A percentile compares a stretch with the other conserved stretches of the same genome.
These are phyloP conservation scores for Chitala chitala DNA, from an alignment of 2,113 vertebrate genomes.

Conservation along the genomic window DNA sequence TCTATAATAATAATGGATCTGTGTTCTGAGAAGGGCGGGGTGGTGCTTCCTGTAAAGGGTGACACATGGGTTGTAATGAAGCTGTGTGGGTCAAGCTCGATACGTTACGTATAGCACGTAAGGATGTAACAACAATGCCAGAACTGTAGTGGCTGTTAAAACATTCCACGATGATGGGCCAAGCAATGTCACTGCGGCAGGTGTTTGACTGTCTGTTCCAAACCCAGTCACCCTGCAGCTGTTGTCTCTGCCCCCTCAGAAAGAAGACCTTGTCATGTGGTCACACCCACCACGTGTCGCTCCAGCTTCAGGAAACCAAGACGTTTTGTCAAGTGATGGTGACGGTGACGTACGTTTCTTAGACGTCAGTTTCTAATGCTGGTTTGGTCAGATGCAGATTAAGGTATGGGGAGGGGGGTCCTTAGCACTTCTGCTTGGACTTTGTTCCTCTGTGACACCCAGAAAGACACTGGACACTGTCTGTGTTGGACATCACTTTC, in stretches of 20 bases:
- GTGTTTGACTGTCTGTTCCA: background rate
- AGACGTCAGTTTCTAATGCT: background rate
- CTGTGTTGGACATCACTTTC: background rate
- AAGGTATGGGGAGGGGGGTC: too few species aligned
- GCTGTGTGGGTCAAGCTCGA: background rate
- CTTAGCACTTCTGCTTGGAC: too few species aligned
- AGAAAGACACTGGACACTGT: background rate
- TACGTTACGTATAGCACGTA: background rate
- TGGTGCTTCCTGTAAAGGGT: background rate
- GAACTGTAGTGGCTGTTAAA: background rate
- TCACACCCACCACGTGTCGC: too few species aligned
- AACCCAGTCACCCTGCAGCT: too few species aligned
- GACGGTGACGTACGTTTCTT: background rate
- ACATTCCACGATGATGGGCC: background rate
- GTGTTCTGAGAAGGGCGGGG: background rate
- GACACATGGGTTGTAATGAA: too few species aligned
- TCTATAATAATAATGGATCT: background rate
- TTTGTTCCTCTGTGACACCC: background rate
- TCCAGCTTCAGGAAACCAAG: background rate
- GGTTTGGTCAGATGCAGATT: background rate
- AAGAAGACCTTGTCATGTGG: background rate
- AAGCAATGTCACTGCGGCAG: background rate
- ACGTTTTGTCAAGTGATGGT: background rate
- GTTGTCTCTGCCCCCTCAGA: too few species aligned
- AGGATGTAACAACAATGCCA: background rate